phyloP scores from a whole-genome alignment of 2,888 invertebrate genomes.

The Anodontia alba region DNA sequence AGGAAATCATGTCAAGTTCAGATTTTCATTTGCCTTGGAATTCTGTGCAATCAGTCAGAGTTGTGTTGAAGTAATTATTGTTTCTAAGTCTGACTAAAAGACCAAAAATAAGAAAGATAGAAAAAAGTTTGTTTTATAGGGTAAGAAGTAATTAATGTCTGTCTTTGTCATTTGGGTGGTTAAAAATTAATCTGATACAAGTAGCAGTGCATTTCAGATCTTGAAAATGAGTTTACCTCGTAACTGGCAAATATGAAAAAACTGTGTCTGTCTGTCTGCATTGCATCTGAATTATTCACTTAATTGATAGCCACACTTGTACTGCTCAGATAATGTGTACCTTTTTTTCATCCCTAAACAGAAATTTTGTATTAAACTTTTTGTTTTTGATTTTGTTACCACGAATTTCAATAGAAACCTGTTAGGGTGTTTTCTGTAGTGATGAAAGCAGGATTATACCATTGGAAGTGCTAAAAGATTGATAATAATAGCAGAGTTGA shows the following conservation, averaged over 20 bases:
- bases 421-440: too few relatives aligned
- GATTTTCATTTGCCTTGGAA: neutral
- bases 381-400: too few relatives aligned
- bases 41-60: neutral
- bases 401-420: too few relatives aligned
- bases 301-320: too few relatives aligned
- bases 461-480: too few relatives aligned
- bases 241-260: neutral
- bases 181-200: conserved; percentile 3
- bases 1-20: neutral
- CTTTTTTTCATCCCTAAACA: too few relatives aligned
- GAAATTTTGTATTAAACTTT: too few relatives aligned
- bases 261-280: neutral
- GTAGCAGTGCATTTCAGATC: neutral
- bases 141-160: neutral
- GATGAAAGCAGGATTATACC: too few relatives aligned
- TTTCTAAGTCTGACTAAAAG: neutral
- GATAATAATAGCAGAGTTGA: too few relatives aligned
- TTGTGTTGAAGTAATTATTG: neutral
- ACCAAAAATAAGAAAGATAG: neutral
- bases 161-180: conserved; percentile 7
- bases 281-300: neutral
- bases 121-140: neutral
- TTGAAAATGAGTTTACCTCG: neutral
- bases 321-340: too few relatives aligned